Percentiles rank a stretch among this genome's conserved stretches.
Conservation (phyloP, 1,140 invertebrate genomes). For the Batillaria attramentaria region DNA sequence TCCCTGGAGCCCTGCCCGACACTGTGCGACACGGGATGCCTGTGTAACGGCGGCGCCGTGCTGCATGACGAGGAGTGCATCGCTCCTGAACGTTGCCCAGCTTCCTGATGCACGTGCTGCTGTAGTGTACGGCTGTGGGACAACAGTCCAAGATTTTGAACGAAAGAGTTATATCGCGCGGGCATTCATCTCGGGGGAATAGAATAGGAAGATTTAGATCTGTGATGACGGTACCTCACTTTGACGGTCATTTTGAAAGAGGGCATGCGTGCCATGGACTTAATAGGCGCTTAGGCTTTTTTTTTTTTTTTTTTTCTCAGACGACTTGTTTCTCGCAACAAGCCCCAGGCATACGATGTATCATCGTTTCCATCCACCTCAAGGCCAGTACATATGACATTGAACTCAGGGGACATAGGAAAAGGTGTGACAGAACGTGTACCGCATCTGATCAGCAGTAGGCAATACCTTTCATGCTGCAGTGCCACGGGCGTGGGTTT, state of each 20-base stretch:
- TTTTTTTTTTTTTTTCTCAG: too few species aligned
- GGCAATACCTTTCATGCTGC: too few species aligned
- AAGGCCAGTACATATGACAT: too few species aligned
- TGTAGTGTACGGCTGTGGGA: not conserved
- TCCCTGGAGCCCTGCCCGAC: slow-evolving; percentile 52
- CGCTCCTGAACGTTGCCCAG: slow-evolving; percentile 59
- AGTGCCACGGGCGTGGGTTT: too few species aligned
- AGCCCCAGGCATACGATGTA: too few species aligned
- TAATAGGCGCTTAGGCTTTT: not conserved
- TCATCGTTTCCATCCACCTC: too few species aligned
- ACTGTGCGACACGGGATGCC: slow-evolving; percentile 65
- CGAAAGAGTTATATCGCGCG: not conserved
- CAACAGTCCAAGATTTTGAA: too few species aligned
- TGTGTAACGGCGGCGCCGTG: slow-evolving; percentile 64
- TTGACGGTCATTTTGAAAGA: not conserved
- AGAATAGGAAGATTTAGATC: not conserved
- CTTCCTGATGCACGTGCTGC: not conserved
- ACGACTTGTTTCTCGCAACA: too few species aligned
- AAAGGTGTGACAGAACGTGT: too few species aligned
- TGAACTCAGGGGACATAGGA: too few species aligned
- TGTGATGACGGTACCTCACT: not conserved
- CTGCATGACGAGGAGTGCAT: slow-evolving; percentile 68
- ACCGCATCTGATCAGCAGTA: too few species aligned
- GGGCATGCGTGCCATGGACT: not conserved
- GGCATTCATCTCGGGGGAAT: not conserved